A percentile compares a stretch with the other conserved stretches of the same genome.
Evolutionary conservation across 2,113 vertebrate genomes (phyloP).

Genomic region (Asarcornis scutulata): DNA sequence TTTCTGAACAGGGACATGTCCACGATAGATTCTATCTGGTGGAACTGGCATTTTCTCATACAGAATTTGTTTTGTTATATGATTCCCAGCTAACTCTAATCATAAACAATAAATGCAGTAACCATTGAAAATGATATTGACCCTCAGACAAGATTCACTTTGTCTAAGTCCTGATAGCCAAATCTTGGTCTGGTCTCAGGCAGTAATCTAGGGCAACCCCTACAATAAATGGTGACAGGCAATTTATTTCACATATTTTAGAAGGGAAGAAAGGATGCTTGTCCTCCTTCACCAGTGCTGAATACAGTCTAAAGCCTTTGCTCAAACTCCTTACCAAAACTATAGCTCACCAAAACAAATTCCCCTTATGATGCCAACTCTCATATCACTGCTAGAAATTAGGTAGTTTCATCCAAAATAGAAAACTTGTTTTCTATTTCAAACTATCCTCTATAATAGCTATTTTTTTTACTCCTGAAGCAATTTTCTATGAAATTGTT

Average conservation of each 20-base stretch:
- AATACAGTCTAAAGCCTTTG: background rate
- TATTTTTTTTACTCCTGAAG: background rate
- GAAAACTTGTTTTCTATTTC: background rate
- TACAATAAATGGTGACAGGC: background rate
- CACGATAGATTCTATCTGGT: background rate
- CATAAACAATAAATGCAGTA: background rate
- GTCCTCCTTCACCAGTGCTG: background rate
- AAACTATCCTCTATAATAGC: background rate
- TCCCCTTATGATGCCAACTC: background rate
- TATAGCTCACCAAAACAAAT: background rate
- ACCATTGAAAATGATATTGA: background rate
- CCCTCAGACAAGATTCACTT: background rate
- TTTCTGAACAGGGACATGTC: background rate
- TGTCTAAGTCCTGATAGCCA: background rate
- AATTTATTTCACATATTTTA: background rate
- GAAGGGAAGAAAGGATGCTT: background rate
- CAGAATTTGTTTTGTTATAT: background rate
- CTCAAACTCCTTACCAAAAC: background rate
- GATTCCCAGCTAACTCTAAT: background rate
- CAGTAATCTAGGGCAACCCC: background rate
- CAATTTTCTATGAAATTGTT: background rate
- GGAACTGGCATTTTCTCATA: background rate
- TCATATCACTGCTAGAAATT: background rate
- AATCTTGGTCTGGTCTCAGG: background rate
- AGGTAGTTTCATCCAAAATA: background rate